Evolutionary conservation across 2,888 invertebrate genomes (phyloP).

Genomic region (Leucophora obtusa): DNA sequence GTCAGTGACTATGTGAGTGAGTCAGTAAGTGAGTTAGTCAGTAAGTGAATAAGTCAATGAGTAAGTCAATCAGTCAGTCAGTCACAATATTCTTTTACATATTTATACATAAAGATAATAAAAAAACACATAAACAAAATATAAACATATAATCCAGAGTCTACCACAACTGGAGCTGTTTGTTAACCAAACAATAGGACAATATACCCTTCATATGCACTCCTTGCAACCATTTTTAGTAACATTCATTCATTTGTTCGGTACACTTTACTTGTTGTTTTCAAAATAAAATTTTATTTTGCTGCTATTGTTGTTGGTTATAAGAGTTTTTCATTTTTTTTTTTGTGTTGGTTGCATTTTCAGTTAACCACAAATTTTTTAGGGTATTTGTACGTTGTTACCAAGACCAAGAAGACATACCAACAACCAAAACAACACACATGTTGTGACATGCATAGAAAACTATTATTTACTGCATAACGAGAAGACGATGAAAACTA

Average conservation of each 20-base stretch:
- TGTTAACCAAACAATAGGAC: slow-evolving; percentile 62
- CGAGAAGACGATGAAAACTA: neutral
- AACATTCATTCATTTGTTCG: neutral
- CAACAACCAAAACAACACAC: neutral
- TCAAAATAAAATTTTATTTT: neutral
- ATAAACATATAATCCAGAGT: neutral
- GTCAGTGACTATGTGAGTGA: no score
- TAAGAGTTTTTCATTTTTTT: neutral
- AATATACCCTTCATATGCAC: slow-evolving; percentile 60
- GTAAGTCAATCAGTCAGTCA: no score
- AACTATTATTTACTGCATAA: slow-evolving; percentile 1
- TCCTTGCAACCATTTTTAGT: slow-evolving; percentile 18
- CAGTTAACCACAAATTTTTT: neutral
- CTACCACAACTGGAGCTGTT: slow-evolving; percentile 30
- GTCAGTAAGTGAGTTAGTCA: no score
- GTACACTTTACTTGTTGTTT: slow-evolving; percentile 1
- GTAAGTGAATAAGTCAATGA: no score
- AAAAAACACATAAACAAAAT: no score
- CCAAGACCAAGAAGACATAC: neutral
- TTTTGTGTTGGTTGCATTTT: neutral
- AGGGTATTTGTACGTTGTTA: neutral
- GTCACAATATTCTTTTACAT: no score
- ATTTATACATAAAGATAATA: no score
- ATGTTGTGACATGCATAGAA: slow-evolving; percentile 1
- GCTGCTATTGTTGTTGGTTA: neutral